Conservation (phyloP, 2,797 vertebrate species). For the Cynodonichthys magdalenae region DNA sequence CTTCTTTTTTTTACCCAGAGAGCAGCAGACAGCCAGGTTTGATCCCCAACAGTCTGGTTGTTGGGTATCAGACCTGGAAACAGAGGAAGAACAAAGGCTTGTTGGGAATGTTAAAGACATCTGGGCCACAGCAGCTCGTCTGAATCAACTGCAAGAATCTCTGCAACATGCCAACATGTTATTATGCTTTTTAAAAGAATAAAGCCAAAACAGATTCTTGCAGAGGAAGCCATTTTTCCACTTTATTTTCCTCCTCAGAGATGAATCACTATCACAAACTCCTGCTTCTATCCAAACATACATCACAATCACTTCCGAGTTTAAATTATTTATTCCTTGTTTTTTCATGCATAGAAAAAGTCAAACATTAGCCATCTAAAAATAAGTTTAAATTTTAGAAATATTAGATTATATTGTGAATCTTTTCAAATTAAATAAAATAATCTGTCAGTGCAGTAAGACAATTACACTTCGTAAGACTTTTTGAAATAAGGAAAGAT, state of each 20-base stretch:
- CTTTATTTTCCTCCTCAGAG: slow-evolving; percentile 2
- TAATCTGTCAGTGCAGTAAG: too few relatives aligned
- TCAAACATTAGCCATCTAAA: too few relatives aligned
- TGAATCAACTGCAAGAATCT: slow-evolving; percentile 41
- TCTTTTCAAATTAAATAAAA: too few relatives aligned
- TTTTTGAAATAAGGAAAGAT: too few relatives aligned
- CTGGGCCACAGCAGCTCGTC: slow-evolving; percentile 51
- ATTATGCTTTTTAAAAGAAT: slow-evolving; percentile 16
- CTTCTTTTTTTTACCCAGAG: slow-evolving; percentile 11
- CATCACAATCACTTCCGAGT: too few relatives aligned
- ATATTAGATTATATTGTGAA: too few relatives aligned
- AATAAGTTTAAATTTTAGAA: too few relatives aligned
- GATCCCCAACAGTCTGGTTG: slow-evolving; percentile 48
- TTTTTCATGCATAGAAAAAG: too few relatives aligned
- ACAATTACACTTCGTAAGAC: too few relatives aligned
- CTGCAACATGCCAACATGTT: slow-evolving; percentile 49
- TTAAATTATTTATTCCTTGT: too few relatives aligned
- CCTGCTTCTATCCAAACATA: too few relatives aligned
- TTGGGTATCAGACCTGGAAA: slow-evolving; percentile 66
- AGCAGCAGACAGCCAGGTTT: slow-evolving; percentile 40
- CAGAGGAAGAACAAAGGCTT: slow-evolving; percentile 67
- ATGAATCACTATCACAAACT: neutral
- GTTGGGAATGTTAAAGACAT: slow-evolving; percentile 61
- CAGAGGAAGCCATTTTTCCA: slow-evolving; percentile 2
- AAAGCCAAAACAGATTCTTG: slow-evolving; percentile 16